Evolutionary conservation across 2,888 invertebrate genomes (phyloP), one percentile per base, ranked within the genome.

Genomic region (Yponomeuta plumbellus): DNA sequence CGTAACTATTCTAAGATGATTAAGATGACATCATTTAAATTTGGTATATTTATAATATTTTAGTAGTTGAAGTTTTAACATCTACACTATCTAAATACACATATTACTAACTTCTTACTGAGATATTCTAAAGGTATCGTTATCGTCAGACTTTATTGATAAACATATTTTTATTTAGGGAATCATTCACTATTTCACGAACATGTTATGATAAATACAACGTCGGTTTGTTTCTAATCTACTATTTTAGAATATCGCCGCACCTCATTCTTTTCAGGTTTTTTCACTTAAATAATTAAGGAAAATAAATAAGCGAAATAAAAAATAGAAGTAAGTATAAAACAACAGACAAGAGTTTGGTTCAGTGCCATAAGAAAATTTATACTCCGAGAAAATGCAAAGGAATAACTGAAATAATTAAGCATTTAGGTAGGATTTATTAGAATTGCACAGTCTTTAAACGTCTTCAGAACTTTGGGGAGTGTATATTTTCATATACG

Each of bases 391-490:
- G 10, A 44, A 64, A 44, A 44, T 21, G 22, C 10, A 21, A 22
- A 64, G 11, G 11, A 0, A 20, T 20, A 44, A 44, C 17, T 22
- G 22, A 64, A 44, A 40, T 23, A 44, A 52, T 22, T 44, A 40
- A 13, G 5, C 5, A 22, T 56, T 56, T 65, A 34, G 8, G 34
- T 34, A 34, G 6, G 34, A 23, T 65, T 65, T 56, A 40, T 44
- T 44, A 20, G 5, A 23, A 26, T 56, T 11, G 13, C 4, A 62
- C 10, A 26, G 21, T 10, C 59, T 66, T 52, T 17, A 66, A 23
- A 66, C 52, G 10, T 61, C 61, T 58, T 65, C 67, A 84, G 85
- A 72, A 85, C 83, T 74, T 80, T 78, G 64, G 76, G 78, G 67
- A 71, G 71, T 13, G 76, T 71, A 63, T n/a, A n/a, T n/a, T 73